Base-by-base conservation (phyloP, 2,888 invertebrate genomes). In the Ommatoiulus sabulosus region DNA sequence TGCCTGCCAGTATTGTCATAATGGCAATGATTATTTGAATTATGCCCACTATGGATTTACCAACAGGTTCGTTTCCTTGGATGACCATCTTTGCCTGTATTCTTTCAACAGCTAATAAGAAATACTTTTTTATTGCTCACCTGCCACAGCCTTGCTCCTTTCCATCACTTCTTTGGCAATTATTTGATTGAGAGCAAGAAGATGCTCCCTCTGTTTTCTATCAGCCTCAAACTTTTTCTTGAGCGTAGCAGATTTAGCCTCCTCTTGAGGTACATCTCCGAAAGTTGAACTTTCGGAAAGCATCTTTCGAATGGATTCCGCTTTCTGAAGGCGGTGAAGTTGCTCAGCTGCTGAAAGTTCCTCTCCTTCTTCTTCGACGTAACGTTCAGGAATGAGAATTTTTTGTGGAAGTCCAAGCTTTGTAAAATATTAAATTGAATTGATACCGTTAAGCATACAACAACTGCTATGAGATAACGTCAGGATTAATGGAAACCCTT, bases 101-200 rank as follows among this genome's bases (percentile, higher is more conserved):
- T 46, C 46, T 46, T 35, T 35, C 35, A 35, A 35, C 0, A 35
- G 35, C 35, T 35, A 35, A 35, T 35, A 35, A 35, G 35, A 35
- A 35, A 35, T 35, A 35, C 2, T 35, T 35, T 35, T 35, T 35
- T 35, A 35, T 24, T 43, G 44, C 87, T 44, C 80, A 98, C 98
- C 98, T 93, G 98, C 98, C 91, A 97, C 97, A 92, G 97, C 96
- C 94, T 97, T 97, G 94, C 97, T 97, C 95, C 97, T 97, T 93
- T 97, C 97, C 94, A 97, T 98, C 91, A 98, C 98, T 90, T 93
- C 92, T 93, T 97, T 96, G 90, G 98, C 98, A 91, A 98, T 94
- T 91, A 97, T 96, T 93, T 98, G 97, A 94, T 97, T 97, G 91
- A 98, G 94, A 92, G 97, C 97, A 90, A 98, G 94, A 91, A 98